Evolutionary conservation across 1,140 invertebrate species (phyloP), one percentile per base, ranked within the genome.

Genomic region (Zophobas atratus): DNA sequence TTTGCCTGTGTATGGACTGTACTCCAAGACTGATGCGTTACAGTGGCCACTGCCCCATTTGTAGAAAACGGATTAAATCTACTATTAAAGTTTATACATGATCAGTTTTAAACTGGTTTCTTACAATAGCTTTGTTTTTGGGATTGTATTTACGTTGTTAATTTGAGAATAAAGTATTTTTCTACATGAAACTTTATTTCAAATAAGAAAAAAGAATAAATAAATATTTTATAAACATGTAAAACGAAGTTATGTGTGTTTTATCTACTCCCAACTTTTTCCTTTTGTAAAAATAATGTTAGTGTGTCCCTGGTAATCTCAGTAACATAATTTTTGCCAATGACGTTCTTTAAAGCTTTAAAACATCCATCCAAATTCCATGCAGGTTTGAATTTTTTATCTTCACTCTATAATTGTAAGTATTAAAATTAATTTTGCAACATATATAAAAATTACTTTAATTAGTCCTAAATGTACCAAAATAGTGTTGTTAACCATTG

Each of bases 381-480:
- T 20, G 88, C 84, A 1, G 89, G 85, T 83, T 88, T 90, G 39
- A 86, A 88, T 5, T 76, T 85, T 85, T 90, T 90, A 81, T 92
- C 88, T 86, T 93, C 92, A 80, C 88, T 86, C 87, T 91, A 57
- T 56, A 87, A 86, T 53, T 55, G 60, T 60, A 70, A 73, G 33
- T 77, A 81, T 48, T 6, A 77, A 4, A 70, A 49, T 39, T 56
- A 33, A 49, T 35, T 32, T 57, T 35, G 36, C 43, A 81, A 34
- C 82, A 20, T 20, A 20, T 20, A 20, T 20, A 20, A 20, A 20
- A 20, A 20, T 20, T 87, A 92, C 92, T 86, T 94, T 94, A 51
- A 95, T 87, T 20, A 95, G 86, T 35, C 92, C 93, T 72, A 95
- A 84, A 82, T 91, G 88, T 6, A 93, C 90, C 1, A 95, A 85